Base-by-base conservation (phyloP, 2,888 invertebrate species). In the Cephus rjabovi region DNA sequence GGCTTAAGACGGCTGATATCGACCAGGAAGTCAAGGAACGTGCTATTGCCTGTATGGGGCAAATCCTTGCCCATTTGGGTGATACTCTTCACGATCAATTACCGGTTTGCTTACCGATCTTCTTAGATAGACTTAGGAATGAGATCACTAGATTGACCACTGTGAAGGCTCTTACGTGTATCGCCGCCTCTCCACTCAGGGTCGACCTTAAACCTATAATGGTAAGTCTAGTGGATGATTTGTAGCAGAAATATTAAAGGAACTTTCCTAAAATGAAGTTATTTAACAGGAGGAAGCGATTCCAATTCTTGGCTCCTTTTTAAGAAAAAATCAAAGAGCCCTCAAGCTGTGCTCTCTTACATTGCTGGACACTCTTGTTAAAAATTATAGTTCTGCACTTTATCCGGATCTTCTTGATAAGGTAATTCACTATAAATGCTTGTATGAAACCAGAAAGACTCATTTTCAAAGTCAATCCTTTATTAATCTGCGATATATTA, bases 11-110 rank as follows among this genome's bases (percentile, higher is more conserved):
- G 56, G 97, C 98, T 0, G 99, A 99, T 90, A 98, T 99, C 89
- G 99, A 99, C 93, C 99, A 99, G 91, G 99, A 99, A 92, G 99
- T 99, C 0, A 99, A 99, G 92, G 99, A 99, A 90, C 94, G 98
- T 34, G 98, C 99, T 12, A 99, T 99, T 82, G 96, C 98, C 1
- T 98, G 99, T 87, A 97, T 98, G 96, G 98, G 98, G 23, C 98
- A 98, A 92, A 96, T 99, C 75, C 95, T 99, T 75, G 96, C 97
- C 80, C 97, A 97, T 91, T 95, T 99, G 84, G 98, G 98, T 0
- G 98, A 98, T 91, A 95, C 95, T 85, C 92, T 98, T 76, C 93
- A 95, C 91, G 93, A 94, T 76, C 97, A 98, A 91, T 93, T 99
- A 77, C 94, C 94, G 1, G 94, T 95, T 9, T 99, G 98, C 91